A percentile compares a stretch with the other conserved stretches of the same genome.
Evolutionary conservation across 2,797 vertebrate genomes (phyloP).

Genomic region (Zonotrichia albicollis): DNA sequence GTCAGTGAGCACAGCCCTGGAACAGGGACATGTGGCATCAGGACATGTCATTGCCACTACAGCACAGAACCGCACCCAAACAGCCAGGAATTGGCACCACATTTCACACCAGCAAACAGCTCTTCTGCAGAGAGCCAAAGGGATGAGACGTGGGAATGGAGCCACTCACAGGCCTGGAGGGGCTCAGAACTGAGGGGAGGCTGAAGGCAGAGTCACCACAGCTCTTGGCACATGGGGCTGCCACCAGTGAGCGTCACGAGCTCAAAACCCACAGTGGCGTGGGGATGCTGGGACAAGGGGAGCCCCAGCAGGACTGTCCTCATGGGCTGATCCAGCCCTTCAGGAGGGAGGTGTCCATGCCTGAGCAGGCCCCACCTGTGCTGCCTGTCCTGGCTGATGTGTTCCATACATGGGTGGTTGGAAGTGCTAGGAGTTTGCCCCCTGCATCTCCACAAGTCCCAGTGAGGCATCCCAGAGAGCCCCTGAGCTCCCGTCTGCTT

Average conservation of each 20-base stretch:
- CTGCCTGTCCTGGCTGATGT: neutral
- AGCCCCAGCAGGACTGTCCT: neutral
- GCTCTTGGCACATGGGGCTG: neutral
- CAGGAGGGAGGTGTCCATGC: accelerated
- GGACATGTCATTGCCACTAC: neutral
- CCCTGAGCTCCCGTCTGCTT: neutral
- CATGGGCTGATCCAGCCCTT: neutral
- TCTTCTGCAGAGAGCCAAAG: neutral
- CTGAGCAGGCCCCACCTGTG: accelerated
- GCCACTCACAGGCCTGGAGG: neutral
- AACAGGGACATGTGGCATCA: neutral
- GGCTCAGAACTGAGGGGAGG: neutral
- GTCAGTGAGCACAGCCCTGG: neutral
- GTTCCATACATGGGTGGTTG: neutral
- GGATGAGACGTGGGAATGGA: neutral
- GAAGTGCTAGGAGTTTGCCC: neutral
- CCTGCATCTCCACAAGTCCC: neutral
- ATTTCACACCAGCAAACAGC: neutral
- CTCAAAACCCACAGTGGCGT: neutral
- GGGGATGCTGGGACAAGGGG: neutral
- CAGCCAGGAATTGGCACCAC: neutral
- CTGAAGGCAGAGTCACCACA: neutral
- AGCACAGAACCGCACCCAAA: neutral
- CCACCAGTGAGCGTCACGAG: neutral
- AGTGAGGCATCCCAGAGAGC: accelerated